phyloP scores from a whole-genome alignment of 2,113 vertebrate genomes.

The Mesoclemmys tuberculata region DNA sequence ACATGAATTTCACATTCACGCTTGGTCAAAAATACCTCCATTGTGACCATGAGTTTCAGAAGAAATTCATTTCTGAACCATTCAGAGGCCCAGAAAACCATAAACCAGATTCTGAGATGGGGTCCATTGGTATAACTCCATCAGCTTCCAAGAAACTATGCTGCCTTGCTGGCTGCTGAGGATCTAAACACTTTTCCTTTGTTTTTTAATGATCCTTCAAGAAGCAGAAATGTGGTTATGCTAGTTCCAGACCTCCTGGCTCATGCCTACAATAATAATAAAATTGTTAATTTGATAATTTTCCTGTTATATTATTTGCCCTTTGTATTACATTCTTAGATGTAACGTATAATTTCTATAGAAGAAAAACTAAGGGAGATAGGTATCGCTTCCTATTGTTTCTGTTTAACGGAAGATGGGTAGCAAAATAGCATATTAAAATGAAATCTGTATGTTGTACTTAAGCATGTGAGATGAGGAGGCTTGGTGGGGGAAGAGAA shows the following conservation, averaged over 20 bases:
- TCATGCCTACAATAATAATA: not conserved
- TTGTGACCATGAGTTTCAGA: too few relatives aligned
- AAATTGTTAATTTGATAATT: not conserved
- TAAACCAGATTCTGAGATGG: too few relatives aligned
- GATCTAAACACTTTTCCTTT: not conserved
- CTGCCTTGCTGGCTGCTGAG: not conserved
- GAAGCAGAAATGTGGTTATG: not conserved
- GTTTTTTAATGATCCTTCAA: not conserved
- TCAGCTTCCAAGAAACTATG: not conserved
- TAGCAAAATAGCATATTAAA: not conserved
- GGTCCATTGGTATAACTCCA: not conserved
- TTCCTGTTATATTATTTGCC: not conserved
- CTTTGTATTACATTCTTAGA: not conserved
- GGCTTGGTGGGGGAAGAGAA: not conserved
- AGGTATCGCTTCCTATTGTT: not conserved
- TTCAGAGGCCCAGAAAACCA: too few relatives aligned
- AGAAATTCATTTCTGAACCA: too few relatives aligned
- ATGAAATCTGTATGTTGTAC: not conserved
- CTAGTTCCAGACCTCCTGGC: not conserved
- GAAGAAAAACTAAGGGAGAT: not conserved
- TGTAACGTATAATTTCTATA: not conserved
- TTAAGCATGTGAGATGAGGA: not conserved
- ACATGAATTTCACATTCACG: too few relatives aligned
- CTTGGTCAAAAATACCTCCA: too few relatives aligned
- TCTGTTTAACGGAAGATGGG: not conserved